Conservation (phyloP, 2,797 vertebrate genomes). For the Lagorchestes hirsutus region DNA sequence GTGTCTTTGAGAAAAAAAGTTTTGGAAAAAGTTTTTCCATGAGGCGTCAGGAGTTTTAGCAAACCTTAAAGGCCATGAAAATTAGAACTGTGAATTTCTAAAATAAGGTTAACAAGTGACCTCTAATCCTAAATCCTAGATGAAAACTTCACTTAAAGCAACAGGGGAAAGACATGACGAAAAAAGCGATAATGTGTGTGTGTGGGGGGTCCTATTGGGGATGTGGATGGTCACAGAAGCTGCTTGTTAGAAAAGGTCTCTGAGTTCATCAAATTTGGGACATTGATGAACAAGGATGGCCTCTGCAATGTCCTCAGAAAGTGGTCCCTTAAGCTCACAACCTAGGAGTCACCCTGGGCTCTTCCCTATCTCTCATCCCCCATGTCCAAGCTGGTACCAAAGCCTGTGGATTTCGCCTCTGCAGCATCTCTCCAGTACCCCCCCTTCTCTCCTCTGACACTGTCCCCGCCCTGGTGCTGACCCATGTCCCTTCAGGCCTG, state of each 20-base stretch:
- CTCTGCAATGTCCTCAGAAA: background rate
- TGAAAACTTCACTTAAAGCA: background rate
- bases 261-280: background rate
- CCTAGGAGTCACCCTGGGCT: too few species aligned
- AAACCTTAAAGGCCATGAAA: background rate
- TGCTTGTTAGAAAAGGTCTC: background rate
- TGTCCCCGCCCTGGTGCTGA: background rate
- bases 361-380: background rate
- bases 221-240: background rate
- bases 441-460: background rate
- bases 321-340: background rate
- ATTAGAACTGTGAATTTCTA: background rate
- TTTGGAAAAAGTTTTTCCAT: background rate
- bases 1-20: accelerated
- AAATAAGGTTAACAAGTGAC: background rate
- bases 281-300: background rate
- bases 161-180: background rate
- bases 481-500: too few species aligned
- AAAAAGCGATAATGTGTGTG: background rate
- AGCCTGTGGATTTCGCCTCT: too few species aligned
- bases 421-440: background rate
- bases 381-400: background rate
- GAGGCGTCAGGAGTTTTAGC: accelerated
- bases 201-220: too few species aligned
- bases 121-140: background rate